Base-by-base conservation (phyloP, 2,797 vertebrate genomes). In the Tangara arthus region DNA sequence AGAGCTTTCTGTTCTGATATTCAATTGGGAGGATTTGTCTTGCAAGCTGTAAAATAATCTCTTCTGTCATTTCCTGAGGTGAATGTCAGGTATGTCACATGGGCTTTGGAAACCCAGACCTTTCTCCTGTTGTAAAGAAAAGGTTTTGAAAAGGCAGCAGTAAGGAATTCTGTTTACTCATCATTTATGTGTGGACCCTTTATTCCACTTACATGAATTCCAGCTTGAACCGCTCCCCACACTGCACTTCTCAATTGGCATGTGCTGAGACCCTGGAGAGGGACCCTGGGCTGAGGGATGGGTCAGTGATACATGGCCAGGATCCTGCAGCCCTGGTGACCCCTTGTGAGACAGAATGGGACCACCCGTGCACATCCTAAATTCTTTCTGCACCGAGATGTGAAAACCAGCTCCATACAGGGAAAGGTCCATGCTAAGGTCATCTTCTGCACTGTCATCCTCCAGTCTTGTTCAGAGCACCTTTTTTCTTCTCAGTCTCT, bases 221-320 rank as follows among this genome's bases (percentile, higher is more conserved):
- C 49, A 81, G 32, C 21, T 84, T 55, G 22, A 34, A 42, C 27
- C 12, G 84, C 30, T 76, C 24, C 30, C 34, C 32, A 20, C 5
- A 12, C 15, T 0, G 1, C 16, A 10, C 22, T 42, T 49, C 42
- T 55, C 2, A 2, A 3, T 1, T 63, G 28, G 5, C 4, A 1
- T 20, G 8, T 34, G 49, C 61, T 37, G 44, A 87, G 59, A 11
- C 32, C 23, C 64, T 46, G 28, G 5, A 20, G 30, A 39, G 30
- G 15, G 41, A 32, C 21, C 13, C 50, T 56, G 34, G 37, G 19
- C 55, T 32, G 41, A n/a, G 49, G 42, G 35, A 2, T 71, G 10
- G 18, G 8, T 86, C 57, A 46, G 37, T 10, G 19, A 6, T 26
- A 4, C 0, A 0, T 44, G 71, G 15, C 39, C 47, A n/a, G 35